Evolutionary conservation across 2,888 invertebrate species (phyloP).

Genomic region (Pandemis heparana): DNA sequence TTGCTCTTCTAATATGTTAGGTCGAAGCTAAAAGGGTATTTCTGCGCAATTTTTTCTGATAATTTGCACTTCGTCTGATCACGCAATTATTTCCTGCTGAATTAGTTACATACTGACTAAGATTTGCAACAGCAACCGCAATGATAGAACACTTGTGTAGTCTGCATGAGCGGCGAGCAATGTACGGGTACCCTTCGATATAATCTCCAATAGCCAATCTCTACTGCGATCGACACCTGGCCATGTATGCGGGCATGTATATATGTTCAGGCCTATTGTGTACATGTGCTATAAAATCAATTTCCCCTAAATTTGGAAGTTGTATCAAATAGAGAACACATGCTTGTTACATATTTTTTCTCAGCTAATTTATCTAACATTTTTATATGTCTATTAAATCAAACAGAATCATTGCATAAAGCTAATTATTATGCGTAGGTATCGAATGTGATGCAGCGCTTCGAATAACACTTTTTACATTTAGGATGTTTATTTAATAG

Average conservation of each 20-base stretch:
- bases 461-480: too few relatives aligned
- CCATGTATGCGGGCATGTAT: slow-evolving; percentile 70
- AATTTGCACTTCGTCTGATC: not conserved
- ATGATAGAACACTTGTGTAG: slow-evolving; percentile 2
- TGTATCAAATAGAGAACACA: not conserved
- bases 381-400: too few relatives aligned
- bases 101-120: not conserved
- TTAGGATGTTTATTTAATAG: too few relatives aligned
- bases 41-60: too few relatives aligned
- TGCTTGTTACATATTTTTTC: too few relatives aligned
- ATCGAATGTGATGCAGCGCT: too few relatives aligned
- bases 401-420: too few relatives aligned
- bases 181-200: slow-evolving; percentile 77
- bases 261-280: slow-evolving; percentile 48
- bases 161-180: slow-evolving; percentile 26
- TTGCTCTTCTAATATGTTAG: too few relatives aligned
- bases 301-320: slow-evolving; percentile 25
- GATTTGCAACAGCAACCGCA: not conserved
- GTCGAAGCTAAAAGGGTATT: too few relatives aligned
- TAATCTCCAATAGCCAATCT: slow-evolving; percentile 67
- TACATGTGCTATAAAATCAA: slow-evolving; percentile 25
- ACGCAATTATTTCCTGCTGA: not conserved
- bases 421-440: too few relatives aligned
- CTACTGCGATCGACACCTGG: slow-evolving; percentile 79
- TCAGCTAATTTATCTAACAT: too few relatives aligned